A percentile compares a stretch with the other conserved stretches of the same genome.
Conservation (phyloP, 2,888 invertebrate species). For the Caradrina kadenii region DNA sequence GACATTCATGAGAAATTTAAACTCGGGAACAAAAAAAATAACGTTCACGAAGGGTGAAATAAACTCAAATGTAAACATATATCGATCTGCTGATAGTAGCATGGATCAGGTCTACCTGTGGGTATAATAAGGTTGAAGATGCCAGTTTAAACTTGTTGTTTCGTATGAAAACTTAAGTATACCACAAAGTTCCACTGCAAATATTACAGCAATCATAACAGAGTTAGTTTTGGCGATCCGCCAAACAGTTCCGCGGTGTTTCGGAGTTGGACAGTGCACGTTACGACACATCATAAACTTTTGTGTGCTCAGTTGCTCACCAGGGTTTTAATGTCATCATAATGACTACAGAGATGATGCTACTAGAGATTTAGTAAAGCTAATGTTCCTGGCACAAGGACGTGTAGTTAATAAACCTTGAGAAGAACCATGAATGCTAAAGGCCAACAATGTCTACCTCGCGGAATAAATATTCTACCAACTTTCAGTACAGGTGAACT, state of each 20-base stretch:
- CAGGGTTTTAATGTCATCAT: constrained; percentile 3
- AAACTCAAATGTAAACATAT: no score
- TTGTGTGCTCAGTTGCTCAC: not conserved
- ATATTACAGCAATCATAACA: constrained; percentile 22
- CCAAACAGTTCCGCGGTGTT: constrained; percentile 37
- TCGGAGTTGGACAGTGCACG: constrained; percentile 10
- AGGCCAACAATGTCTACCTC: no score
- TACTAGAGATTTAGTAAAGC: not conserved
- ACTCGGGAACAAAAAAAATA: no score
- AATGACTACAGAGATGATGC: not conserved
- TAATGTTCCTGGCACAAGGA: not conserved
- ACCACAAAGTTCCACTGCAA: constrained; percentile 5
- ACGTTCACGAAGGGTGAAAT: no score
- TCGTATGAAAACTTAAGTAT: constrained; percentile 5
- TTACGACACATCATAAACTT: constrained; percentile 31
- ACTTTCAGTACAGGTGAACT: no score
- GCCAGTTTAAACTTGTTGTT: not conserved
- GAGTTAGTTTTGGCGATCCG: constrained; percentile 27
- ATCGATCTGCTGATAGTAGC: no score
- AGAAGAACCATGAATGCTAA: no score
- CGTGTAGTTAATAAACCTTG: not conserved
- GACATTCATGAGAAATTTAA: no score
- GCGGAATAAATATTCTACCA: no score
- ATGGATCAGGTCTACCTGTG: no score
- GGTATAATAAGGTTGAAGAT: not conserved